These are phyloP conservation scores for Montipora foliosa DNA, from an alignment of 64 coral and sea anemone species.

Conservation along the genomic window DNA sequence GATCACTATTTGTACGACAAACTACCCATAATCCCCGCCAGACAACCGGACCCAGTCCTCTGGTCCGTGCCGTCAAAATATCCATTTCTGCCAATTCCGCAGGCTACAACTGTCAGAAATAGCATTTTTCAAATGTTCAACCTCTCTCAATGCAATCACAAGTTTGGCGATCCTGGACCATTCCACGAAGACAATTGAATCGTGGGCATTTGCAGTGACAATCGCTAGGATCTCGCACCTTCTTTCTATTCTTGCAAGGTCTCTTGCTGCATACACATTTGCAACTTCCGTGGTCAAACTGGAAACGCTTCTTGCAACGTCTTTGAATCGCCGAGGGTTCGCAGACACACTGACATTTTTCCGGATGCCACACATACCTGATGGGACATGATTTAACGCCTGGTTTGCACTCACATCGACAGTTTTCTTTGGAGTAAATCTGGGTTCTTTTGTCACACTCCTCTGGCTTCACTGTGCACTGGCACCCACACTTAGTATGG, in stretches of 20 bases:
- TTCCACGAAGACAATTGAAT: neutral
- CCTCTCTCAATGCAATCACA: neutral
- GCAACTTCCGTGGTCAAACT: conserved; percentile 18
- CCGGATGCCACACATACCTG: conserved; percentile 11
- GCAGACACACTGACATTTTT: conserved; percentile 38
- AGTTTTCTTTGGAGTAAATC: neutral
- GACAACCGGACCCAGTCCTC: too few relatives aligned
- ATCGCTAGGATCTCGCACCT: neutral
- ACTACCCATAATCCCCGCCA: too few relatives aligned
- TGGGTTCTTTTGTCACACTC: conserved; percentile 32
- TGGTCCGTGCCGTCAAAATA: too few relatives aligned
- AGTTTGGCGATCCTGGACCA: neutral
- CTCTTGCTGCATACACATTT: neutral
- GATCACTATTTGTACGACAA: too few relatives aligned
- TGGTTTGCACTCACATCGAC: conserved; percentile 29
- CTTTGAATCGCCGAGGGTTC: neutral
- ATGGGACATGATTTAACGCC: neutral
- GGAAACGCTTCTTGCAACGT: neutral
- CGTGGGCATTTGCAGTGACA: neutral
- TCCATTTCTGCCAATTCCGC: too few relatives aligned
- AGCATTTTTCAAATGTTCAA: neutral
- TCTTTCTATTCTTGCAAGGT: neutral
- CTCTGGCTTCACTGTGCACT: neutral
- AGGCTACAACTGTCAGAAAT: too few relatives aligned
- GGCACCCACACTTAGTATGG: conserved; percentile 15